A percentile compares a stretch with the other conserved stretches of the same genome.
Conservation (phyloP, 2,113 vertebrate species). For the Eurystomus gularis region DNA sequence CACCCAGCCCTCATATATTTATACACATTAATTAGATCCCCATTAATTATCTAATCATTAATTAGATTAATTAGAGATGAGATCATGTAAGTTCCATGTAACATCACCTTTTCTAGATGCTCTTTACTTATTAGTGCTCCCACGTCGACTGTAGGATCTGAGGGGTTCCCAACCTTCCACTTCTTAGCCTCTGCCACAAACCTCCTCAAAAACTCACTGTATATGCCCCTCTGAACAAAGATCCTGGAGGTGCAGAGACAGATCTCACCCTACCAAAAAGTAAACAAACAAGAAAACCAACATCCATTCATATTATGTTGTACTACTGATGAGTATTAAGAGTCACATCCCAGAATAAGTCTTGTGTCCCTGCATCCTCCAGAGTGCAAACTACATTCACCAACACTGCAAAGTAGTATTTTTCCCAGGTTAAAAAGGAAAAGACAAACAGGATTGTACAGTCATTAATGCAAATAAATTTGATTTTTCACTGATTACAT, state of each 20-base stretch:
- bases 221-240: constrained; percentile 91
- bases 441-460: neutral
- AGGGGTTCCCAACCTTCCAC: constrained; percentile 89
- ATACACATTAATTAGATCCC: too few relatives aligned
- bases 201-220: constrained; percentile 84
- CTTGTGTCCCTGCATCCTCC: neutral
- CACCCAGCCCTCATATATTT: too few relatives aligned
- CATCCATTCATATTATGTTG: neutral
- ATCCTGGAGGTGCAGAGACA: constrained; percentile 97
- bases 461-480: neutral
- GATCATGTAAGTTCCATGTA: neutral
- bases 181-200: constrained; percentile 88
- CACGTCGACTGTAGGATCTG: constrained; percentile 78
- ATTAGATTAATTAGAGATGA: too few relatives aligned
- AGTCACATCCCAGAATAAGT: neutral
- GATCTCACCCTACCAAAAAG: constrained; percentile 87
- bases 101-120: constrained; percentile 89
- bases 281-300: neutral
- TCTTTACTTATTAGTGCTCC: constrained; percentile 94
- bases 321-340: neutral
- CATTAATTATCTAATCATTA: too few relatives aligned
- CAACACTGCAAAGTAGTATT: neutral
- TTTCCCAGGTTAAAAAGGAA: neutral
- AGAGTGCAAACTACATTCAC: neutral
- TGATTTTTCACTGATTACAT: neutral